Evolutionary conservation across 2,113 vertebrate genomes (phyloP).

Genomic region (Lucifuga dentata): DNA sequence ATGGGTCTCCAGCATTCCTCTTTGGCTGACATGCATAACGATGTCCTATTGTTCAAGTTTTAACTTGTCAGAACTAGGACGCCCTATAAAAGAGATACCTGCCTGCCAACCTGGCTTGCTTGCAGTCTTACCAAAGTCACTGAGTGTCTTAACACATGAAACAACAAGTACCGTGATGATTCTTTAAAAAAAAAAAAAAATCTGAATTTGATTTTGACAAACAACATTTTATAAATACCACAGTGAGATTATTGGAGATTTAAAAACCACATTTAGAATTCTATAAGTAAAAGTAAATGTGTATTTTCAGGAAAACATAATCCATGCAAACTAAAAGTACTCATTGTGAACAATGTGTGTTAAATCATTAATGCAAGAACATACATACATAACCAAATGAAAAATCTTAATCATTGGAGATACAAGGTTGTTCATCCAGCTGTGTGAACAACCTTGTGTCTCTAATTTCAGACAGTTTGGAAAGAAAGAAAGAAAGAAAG

Average conservation of each 20-base stretch:
- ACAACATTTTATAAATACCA: conserved; percentile 9
- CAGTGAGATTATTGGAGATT: background rate
- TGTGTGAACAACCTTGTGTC: too few relatives aligned
- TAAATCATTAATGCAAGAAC: too few relatives aligned
- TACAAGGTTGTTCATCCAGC: too few relatives aligned
- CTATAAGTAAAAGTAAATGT: too few relatives aligned
- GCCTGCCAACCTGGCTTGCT: conserved; percentile 57
- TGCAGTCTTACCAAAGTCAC: conserved; percentile 47
- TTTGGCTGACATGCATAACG: conserved; percentile 69
- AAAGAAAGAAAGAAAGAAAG: too few relatives aligned
- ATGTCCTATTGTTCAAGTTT: conserved; percentile 74
- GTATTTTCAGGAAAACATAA: too few relatives aligned
- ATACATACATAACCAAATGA: too few relatives aligned
- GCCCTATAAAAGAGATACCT: conserved; percentile 65
- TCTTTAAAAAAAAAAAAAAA: conserved; percentile 47
- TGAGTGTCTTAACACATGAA: conserved; percentile 55
- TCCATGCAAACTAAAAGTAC: too few relatives aligned
- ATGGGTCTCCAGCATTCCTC: conserved; percentile 72
- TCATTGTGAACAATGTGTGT: too few relatives aligned
- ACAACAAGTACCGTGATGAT: conserved; percentile 52
- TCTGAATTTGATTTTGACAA: too few relatives aligned
- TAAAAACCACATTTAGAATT: conserved; percentile 4
- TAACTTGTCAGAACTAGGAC: conserved; percentile 70
- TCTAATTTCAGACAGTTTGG: too few relatives aligned
- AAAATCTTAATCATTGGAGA: too few relatives aligned